Evolutionary conservation across 2,797 vertebrate species (phyloP), one percentile per base, ranked within the genome.

Genomic region (Eurystomus glaucurus): DNA sequence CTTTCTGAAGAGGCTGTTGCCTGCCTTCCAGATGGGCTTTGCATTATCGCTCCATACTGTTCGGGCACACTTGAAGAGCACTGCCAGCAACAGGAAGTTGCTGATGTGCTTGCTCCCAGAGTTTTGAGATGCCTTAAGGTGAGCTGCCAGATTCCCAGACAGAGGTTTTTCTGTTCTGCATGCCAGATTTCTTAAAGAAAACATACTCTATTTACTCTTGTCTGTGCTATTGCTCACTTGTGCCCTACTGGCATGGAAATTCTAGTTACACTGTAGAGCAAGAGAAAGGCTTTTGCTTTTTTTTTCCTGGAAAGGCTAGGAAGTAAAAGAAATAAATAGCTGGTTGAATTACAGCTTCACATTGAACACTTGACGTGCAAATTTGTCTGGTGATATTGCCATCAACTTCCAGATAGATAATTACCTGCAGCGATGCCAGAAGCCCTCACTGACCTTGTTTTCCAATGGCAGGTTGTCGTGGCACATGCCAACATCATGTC

Each of bases 71-170:
- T 96, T 62, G 11, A 52, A 29, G 41, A 62, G 82, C 60, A 6
- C 85, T 95, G 87, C 87, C 93, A 94, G 87, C 93, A 77, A 35
- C 89, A 93, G 93, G 93, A 96, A 96, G 91, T 37, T 65, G 46
- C 84, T 85, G 86, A 62, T 96, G 78, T 70, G 87, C 87, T 91
- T 5, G 4, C 74, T 92, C 2, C 0, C 8, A 35, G 8, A 79
- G 90, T 78, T 94, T 82, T 84, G 58, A 83, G 81, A 86, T 70
- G 83, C 62, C 41, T 51, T 92, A 90, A 95, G 85, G 90, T 91
- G 93, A 94, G 57, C 85, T 95, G 94, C 94, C 93, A 95, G 95
- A 77, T 96, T 90, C 88, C 82, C 70, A 76, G n/a, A 93, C 91
- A 96, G 87, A 91, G 85, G 54, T 39, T 79, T 65, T 76, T 75